Evolutionary conservation across 2,888 invertebrate species (phyloP), one percentile per base, ranked within the genome.

Genomic region (Zygaena filipendulae): DNA sequence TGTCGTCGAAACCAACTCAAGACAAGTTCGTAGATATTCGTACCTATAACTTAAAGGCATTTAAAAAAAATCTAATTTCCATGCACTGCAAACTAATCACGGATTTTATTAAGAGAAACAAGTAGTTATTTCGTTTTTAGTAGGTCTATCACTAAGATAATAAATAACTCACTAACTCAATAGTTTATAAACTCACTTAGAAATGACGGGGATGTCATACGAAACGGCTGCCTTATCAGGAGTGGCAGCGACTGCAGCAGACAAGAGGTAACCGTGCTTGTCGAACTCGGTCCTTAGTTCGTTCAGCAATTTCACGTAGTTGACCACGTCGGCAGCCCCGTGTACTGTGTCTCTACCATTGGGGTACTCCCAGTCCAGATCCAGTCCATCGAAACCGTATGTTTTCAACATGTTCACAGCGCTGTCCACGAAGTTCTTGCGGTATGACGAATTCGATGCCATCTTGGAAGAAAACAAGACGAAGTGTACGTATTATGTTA

Each of bases 291-390:
- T 58, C 38, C 70, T 75, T 21, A 87, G 42, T 49, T 87, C 87
- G 43, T 69, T 74, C 1, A 87, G 39, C 1, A 88, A 55, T 4
- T 42, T 39, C 0, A 71, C 68, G 34, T 75, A 87, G 46, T 84
- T 85, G 3, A 72, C 42, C 1, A 72, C 44, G 30, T 86, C 85
- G 1, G 52, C 60, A 5, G 32, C 21, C 0, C 63, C 66, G 12
- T 83, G 64, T 0, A 62, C 58, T 0, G 64, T 46, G 33, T 84
- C 84, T 16, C 85, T 60, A 23, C 83, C 79, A 25, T 69, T 81
- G 0, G 88, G 88, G 41, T 87, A 88, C 45, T 88, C 87, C 89
- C 90, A 90, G 50, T 90, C 88, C 0, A 90, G 25, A 45, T 90
- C 89, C 1, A 90, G 63, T 2, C 90, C 90, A 45, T 90, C 87